Evolutionary conservation across 2,888 invertebrate species (phyloP).

Genomic region (Aphidoletes aphidimyza): DNA sequence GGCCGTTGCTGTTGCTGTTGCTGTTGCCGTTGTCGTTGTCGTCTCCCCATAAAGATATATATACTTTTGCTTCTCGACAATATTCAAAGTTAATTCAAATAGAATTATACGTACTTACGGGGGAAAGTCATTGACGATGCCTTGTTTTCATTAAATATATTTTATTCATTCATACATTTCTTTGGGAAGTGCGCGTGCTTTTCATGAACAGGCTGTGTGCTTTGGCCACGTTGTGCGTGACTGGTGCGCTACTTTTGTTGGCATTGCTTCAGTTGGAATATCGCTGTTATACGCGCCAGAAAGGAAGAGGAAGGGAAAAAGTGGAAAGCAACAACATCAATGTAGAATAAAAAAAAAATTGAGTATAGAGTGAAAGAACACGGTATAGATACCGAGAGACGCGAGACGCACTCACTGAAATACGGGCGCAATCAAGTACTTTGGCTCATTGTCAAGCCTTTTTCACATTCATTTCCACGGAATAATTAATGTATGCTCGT

Average conservation of each 20-base stretch:
- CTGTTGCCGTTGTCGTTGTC: no score
- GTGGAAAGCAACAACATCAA: no score
- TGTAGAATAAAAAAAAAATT: no score
- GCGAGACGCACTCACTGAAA: no score
- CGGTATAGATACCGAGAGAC: no score
- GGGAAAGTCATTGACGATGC: slow-evolving; percentile 47
- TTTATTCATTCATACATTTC: slow-evolving; percentile 21
- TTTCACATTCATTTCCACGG: slow-evolving; percentile 46
- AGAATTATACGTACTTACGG: slow-evolving; percentile 35
- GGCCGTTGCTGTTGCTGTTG: not conserved
- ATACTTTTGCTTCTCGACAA: no score
- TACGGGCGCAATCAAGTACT: slow-evolving; percentile 26
- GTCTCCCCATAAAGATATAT: no score
- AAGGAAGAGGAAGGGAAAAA: no score
- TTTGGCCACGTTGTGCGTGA: slow-evolving; percentile 8
- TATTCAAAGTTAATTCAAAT: slow-evolving; percentile 29
- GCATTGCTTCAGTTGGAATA: no score
- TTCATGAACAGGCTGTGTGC: not conserved
- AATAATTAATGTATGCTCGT: slow-evolving; percentile 47
- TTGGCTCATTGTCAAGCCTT: slow-evolving; percentile 19
- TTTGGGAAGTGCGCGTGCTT: not conserved
- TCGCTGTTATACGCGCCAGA: no score
- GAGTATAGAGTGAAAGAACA: no score
- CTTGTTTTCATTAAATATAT: slow-evolving; percentile 48
- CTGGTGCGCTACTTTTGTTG: not conserved